Conservation (phyloP, 2,113 vertebrate species). For the Neotoma lepida region DNA sequence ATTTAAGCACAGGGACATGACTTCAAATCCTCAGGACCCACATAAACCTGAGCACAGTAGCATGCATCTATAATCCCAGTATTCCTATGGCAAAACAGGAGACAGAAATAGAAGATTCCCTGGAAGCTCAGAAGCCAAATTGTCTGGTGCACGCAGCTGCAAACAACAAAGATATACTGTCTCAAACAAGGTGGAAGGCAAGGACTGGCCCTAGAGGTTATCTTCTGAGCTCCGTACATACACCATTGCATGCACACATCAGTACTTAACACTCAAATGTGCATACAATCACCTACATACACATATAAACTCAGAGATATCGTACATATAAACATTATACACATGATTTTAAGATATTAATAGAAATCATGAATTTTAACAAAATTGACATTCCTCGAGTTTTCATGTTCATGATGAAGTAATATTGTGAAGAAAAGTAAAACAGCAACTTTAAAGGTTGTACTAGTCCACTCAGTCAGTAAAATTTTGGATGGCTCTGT, state of each 20-base stretch:
- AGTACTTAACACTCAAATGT: background rate
- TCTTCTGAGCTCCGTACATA: background rate
- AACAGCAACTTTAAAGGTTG: background rate
- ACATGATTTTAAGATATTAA: background rate
- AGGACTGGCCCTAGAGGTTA: background rate
- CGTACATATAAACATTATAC: background rate
- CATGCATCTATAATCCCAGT: background rate
- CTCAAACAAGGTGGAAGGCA: background rate
- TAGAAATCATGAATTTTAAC: conserved; percentile 1
- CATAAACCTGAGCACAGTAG: background rate
- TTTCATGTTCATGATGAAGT: conserved; percentile 1
- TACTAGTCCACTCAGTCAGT: background rate
- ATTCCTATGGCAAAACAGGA: background rate
- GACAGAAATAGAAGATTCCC: background rate
- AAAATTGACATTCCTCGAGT: background rate
- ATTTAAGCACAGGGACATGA: background rate
- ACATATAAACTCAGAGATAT: background rate
- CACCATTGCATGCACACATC: background rate
- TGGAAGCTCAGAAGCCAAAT: background rate
- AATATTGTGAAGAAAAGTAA: conserved; percentile 45
- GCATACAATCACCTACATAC: background rate
- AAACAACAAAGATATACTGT: background rate
- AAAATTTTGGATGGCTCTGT: background rate
- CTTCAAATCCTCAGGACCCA: background rate
- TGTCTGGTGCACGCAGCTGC: background rate